Conservation (phyloP, 1,140 invertebrate genomes). For the Trichonephila inaurata region DNA sequence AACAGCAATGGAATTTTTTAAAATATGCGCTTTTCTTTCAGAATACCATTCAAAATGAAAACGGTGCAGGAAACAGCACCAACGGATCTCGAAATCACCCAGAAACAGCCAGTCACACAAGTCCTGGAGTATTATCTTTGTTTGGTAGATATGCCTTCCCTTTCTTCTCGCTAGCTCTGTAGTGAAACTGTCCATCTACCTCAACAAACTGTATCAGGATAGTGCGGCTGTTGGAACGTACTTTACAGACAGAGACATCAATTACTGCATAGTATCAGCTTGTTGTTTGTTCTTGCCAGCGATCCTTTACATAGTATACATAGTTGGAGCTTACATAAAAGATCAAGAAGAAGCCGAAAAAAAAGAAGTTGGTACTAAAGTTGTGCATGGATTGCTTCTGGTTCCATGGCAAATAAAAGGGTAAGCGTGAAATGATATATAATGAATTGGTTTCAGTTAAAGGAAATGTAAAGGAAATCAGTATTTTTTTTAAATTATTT, state of each 20-base stretch:
- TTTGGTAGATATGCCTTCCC: constrained; percentile 65
- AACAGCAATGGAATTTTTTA: background rate
- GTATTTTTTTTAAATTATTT: too few relatives aligned
- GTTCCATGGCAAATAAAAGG: constrained; percentile 79
- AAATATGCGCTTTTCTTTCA: background rate
- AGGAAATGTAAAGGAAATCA: too few relatives aligned
- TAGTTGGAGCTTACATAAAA: constrained; percentile 74
- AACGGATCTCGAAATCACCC: background rate
- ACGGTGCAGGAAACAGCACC: background rate
- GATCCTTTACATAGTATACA: constrained; percentile 78
- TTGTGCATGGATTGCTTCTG: constrained; percentile 78
- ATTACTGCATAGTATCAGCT: constrained; percentile 78
- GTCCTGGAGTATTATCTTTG: constrained; percentile 12
- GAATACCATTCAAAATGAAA: background rate
- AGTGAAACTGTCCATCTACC: constrained; percentile 75
- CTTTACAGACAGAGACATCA: constrained; percentile 63
- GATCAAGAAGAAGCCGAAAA: constrained; percentile 73
- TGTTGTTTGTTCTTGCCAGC: constrained; percentile 77
- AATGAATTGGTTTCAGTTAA: too few relatives aligned
- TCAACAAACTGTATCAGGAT: constrained; percentile 78
- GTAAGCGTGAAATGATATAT: constrained; percentile 16
- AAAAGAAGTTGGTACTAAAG: constrained; percentile 76
- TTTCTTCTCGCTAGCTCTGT: constrained; percentile 65
- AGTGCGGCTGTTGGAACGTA: constrained; percentile 75
- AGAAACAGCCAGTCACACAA: background rate